Conservation (phyloP, 2,888 invertebrate genomes). For the Ophion ellenae region DNA sequence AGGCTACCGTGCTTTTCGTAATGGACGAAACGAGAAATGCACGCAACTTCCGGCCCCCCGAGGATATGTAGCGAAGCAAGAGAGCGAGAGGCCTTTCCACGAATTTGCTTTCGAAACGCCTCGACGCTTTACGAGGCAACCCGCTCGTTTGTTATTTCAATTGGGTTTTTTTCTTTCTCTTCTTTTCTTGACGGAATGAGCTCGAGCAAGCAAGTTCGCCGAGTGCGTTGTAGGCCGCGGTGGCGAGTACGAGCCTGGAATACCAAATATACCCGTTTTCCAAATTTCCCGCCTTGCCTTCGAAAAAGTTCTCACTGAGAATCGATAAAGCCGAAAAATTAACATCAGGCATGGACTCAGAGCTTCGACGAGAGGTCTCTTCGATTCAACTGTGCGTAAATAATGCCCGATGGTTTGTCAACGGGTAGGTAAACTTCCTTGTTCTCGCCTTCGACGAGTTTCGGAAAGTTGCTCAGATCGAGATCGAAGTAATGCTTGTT, state of each 20-base stretch:
- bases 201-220: too few species aligned
- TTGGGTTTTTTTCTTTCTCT: not conserved
- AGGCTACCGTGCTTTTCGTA: too few species aligned
- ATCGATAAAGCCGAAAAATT: not conserved
- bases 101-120: not conserved
- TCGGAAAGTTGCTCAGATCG: conserved; percentile 90
- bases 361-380: conserved; percentile 85
- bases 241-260: not conserved
- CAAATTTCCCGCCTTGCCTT: too few species aligned
- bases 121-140: not conserved
- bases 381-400: conserved; percentile 89
- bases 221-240: not conserved
- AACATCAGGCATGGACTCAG: conserved; percentile 77
- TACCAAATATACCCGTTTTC: too few species aligned
- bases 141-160: not conserved
- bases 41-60: not conserved
- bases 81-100: not conserved
- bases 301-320: not conserved
- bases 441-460: conserved; percentile 86
- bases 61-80: too few species aligned
- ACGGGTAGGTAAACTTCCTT: conserved; percentile 90
- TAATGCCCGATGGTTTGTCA: conserved; percentile 92
- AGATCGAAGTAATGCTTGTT: conserved; percentile 92
- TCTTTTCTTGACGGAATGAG: too few species aligned
- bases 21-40: not conserved